Evolutionary conservation across 1,140 invertebrate species (phyloP).

Genomic region (Meloidogyne floridensis): DNA sequence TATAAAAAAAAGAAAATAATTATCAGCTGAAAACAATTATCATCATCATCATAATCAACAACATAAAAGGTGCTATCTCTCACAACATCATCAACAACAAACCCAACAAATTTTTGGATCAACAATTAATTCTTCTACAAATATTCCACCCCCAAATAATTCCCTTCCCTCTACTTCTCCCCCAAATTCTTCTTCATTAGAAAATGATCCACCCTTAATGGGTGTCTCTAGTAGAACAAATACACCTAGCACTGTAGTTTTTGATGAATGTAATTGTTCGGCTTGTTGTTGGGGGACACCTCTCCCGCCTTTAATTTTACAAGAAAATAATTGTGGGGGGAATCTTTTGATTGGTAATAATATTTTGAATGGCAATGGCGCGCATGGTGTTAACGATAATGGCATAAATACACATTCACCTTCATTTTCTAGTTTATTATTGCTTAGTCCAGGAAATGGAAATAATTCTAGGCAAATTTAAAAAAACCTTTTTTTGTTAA

Average conservation of each 20-base stretch:
- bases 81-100: background rate
- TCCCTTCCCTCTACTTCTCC: background rate
- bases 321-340: background rate
- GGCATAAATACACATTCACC: constrained; percentile 6
- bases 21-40: too few species aligned
- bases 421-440: constrained; percentile 10
- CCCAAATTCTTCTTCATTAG: background rate
- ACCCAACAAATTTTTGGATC: background rate
- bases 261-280: constrained; percentile 5
- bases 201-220: constrained; percentile 1
- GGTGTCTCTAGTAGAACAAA: background rate
- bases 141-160: background rate
- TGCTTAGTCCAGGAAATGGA: background rate
- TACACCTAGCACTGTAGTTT: background rate
- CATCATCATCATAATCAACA: background rate
- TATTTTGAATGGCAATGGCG: background rate
- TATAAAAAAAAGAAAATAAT: too few species aligned
- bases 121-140: background rate
- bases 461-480: background rate
- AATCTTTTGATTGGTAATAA: background rate
- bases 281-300: background rate
- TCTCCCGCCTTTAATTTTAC: background rate
- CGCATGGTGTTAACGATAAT: background rate
- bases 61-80: too few species aligned
- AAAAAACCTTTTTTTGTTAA: background rate